Evolutionary conservation across 2,113 vertebrate genomes (phyloP), one percentile per base, ranked within the genome.

Genomic region (Megaceryle torquata): DNA sequence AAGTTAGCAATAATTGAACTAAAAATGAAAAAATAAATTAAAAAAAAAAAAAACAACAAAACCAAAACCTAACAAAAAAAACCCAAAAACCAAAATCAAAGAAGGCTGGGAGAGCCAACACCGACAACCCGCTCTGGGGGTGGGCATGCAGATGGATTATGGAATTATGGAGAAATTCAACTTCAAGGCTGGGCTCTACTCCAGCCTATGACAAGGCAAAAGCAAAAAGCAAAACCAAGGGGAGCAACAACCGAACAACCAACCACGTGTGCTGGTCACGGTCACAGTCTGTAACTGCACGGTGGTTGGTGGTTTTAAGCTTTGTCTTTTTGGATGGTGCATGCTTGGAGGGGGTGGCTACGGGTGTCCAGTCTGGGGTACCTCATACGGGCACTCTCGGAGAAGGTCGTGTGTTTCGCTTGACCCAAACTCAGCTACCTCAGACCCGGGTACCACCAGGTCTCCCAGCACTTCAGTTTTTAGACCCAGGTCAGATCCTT

Each of bases 1-100:
- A 91, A 88, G 97, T 98, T 98, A 98, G 98, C 97, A 97, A 98
- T 97, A 96, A 97, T 97, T 85, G 97, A 97, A 98, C 88, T 77
- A 84, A 91, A 97, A 94, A 92, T 61, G 50, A 29, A 26, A 53
- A 69, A 37, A 11, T 26, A 53, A 53, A 28, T 56, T 54, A 29
- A 63, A 61, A 39, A 63, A 65, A 25, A 10, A n/a, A n/a, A n/a
- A n/a, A n/a, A n/a, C 19, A 37, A 37, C 7, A 21, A 41, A 10
- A 4, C 39, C 39, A 41, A 41, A 41, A 41, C 39, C 39, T 41
- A 41, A 41, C 39, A 44, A 48, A 93, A 31, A 26, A 63, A 44
- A n/a, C n/a, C n/a, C n/a, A n/a, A 90, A 93, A 82, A 57, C 9
- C 56, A 48, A 92, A 95, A 83, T 43, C 79, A 88, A 95, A 92